Conservation (phyloP, 2,888 invertebrate species). For the Tetragonisca angustula region DNA sequence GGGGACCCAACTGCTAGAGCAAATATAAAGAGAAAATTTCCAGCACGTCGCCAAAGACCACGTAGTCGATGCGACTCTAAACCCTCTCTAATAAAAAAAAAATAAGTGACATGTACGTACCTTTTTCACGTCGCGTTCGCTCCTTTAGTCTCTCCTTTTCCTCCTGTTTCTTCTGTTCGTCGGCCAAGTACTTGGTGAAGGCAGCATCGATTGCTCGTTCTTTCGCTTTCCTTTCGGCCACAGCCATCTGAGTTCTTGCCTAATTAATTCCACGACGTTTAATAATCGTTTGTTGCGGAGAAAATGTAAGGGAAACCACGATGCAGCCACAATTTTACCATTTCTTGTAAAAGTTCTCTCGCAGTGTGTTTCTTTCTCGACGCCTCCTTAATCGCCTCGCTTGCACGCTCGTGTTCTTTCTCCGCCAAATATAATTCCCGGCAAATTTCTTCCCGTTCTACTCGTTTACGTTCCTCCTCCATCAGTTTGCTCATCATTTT, state of each 20-base stretch:
- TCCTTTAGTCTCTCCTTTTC: slow-evolving; percentile 28
- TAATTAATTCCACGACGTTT: slow-evolving; percentile 11
- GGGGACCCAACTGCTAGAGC: too few relatives aligned
- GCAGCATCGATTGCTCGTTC: slow-evolving; percentile 64
- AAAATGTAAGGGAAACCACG: too few relatives aligned
- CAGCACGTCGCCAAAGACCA: too few relatives aligned
- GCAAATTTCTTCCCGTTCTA: slow-evolving; percentile 59
- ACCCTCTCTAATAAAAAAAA: too few relatives aligned
- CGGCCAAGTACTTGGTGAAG: slow-evolving; percentile 61
- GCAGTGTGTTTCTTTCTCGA: slow-evolving; percentile 52
- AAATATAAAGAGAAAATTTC: too few relatives aligned
- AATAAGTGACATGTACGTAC: slow-evolving; percentile 3
- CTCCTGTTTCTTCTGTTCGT: slow-evolving; percentile 51
- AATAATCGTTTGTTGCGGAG: background rate
- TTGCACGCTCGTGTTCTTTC: slow-evolving; percentile 44
- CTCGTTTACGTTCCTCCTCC: slow-evolving; percentile 54
- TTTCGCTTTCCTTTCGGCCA: slow-evolving; percentile 59
- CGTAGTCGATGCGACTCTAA: too few relatives aligned
- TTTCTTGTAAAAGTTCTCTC: slow-evolving; percentile 58
- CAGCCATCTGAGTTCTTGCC: slow-evolving; percentile 43
- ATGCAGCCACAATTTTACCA: slow-evolving; percentile 39
- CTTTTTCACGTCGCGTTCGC: slow-evolving; percentile 24
- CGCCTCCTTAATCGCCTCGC: slow-evolving; percentile 30
- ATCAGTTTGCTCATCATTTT: slow-evolving; percentile 58
- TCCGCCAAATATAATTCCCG: slow-evolving; percentile 62